These are phyloP conservation scores for Festucalex cinctus DNA, from an alignment of 2,113 vertebrate genomes.

Conservation along the genomic window DNA sequence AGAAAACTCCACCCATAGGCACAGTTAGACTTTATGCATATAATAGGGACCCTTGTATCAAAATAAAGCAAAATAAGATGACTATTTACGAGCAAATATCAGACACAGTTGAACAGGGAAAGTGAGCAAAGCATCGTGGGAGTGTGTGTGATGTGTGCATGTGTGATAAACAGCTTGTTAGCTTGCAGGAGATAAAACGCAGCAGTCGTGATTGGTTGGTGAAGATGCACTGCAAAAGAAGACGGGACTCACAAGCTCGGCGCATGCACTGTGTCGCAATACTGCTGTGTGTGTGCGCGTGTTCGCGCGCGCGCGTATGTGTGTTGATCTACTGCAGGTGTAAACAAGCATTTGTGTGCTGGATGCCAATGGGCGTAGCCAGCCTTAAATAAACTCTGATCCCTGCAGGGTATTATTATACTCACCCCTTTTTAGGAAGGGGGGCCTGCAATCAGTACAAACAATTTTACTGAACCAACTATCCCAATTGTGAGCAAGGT, in stretches of 20 bases:
- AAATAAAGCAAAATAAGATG: too few species aligned
- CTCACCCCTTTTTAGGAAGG: conserved; percentile 30
- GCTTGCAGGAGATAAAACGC: conserved; percentile 48
- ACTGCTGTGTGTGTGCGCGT: conserved; percentile 12
- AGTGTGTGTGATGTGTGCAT: conserved; percentile 23
- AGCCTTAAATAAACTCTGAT: conserved; percentile 62
- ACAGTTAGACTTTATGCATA: too few species aligned
- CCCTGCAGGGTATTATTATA: conserved; percentile 42
- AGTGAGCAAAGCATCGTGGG: background rate
- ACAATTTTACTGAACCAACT: background rate
- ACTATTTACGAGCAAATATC: too few species aligned
- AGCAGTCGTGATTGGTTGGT: conserved; percentile 40
- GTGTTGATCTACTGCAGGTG: conserved; percentile 2
- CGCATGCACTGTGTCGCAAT: conserved; percentile 22
- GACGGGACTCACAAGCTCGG: conserved; percentile 18
- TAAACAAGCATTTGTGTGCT: conserved; percentile 16
- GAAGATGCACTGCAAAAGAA: conserved; percentile 31
- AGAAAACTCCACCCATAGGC: background rate
- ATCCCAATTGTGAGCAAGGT: background rate
- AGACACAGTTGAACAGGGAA: too few species aligned
- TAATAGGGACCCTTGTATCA: too few species aligned
- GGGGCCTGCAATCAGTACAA: background rate
- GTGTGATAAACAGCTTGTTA: conserved; percentile 48
- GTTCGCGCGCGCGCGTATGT: too few species aligned
- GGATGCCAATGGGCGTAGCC: conserved; percentile 54